These are phyloP conservation scores for Hypolimnas misippus DNA, from an alignment of 2,888 invertebrate species.

Conservation along the genomic window DNA sequence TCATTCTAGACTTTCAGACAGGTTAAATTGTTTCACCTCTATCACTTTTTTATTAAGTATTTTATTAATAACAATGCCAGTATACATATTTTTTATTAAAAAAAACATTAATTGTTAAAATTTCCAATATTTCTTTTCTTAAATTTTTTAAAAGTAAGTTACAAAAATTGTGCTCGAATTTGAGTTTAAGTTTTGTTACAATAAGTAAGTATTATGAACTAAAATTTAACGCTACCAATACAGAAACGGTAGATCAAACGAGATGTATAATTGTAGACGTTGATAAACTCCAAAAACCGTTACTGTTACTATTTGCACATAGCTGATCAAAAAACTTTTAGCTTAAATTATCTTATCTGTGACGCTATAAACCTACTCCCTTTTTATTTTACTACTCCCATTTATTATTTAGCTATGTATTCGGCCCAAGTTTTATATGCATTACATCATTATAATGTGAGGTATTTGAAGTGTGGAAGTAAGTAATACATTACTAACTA, in stretches of 20 bases:
- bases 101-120: too few relatives aligned
- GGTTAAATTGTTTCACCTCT: not conserved
- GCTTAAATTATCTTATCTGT: conserved; percentile 19
- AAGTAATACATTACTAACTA: too few relatives aligned
- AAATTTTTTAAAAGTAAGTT: not conserved
- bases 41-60: not conserved
- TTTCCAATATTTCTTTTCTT: too few relatives aligned
- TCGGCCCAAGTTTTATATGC: too few relatives aligned
- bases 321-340: too few relatives aligned
- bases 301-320: conserved; percentile 35
- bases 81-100: not conserved
- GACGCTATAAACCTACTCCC: too few relatives aligned
- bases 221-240: not conserved
- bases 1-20: conserved; percentile 35
- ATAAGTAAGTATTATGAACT: not conserved
- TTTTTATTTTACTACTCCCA: too few relatives aligned
- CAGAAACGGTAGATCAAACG: not conserved
- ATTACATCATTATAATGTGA: too few relatives aligned
- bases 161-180: not conserved
- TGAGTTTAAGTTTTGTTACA: not conserved
- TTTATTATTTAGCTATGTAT: too few relatives aligned
- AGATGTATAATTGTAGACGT: not conserved
- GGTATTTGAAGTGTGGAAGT: too few relatives aligned
- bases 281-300: not conserved
- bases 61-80: not conserved